Conservation (phyloP, 2,888 invertebrate genomes). For the Watsonalla binaria region DNA sequence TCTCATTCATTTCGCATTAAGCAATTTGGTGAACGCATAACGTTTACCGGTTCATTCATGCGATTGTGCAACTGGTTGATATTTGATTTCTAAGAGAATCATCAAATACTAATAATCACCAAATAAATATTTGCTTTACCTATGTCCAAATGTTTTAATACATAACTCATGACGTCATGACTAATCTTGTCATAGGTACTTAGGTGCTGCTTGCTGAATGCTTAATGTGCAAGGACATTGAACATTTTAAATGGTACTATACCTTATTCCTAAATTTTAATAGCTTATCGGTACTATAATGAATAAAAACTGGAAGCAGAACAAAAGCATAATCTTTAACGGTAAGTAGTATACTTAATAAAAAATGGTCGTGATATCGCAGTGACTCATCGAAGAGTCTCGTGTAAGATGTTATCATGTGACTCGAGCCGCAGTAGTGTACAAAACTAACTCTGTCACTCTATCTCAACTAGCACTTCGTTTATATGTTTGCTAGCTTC, state of each 20-base stretch:
- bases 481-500: constrained; percentile 40
- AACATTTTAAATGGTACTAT: constrained; percentile 21
- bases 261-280: background rate
- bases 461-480: constrained; percentile 37
- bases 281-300: too few relatives aligned
- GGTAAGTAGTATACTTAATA: too few relatives aligned
- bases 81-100: constrained; percentile 38
- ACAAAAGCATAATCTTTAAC: too few relatives aligned
- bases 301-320: too few relatives aligned
- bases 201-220: background rate
- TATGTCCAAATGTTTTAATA: constrained; percentile 12
- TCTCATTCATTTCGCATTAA: constrained; percentile 75
- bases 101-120: constrained; percentile 27
- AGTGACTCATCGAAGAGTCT: constrained; percentile 53
- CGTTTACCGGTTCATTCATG: constrained; percentile 71
- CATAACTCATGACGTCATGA: constrained; percentile 2
- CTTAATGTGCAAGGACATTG: constrained; percentile 24
- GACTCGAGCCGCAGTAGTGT: constrained; percentile 32
- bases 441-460: constrained; percentile 43
- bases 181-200: constrained; percentile 4
- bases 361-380: too few relatives aligned
- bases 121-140: constrained; percentile 17
- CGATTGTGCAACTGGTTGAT: constrained; percentile 52
- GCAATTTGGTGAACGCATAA: constrained; percentile 71
- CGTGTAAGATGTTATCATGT: constrained; percentile 41